Evolutionary conservation across 2,113 vertebrate species (phyloP), one percentile per base, ranked within the genome.

Genomic region (Pygoscelis adeliae): DNA sequence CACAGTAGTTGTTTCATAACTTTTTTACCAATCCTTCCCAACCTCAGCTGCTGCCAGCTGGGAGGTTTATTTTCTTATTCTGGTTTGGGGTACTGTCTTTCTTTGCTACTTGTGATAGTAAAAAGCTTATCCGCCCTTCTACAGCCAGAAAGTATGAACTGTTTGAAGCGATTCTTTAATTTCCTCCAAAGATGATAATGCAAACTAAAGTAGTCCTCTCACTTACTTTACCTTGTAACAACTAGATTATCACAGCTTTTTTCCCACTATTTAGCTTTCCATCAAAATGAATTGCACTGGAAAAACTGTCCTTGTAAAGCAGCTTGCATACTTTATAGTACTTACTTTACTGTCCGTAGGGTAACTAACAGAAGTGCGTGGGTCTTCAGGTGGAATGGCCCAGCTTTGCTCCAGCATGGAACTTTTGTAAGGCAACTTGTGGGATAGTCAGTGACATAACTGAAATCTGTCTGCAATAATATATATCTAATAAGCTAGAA

Each of bases 41-140:
- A 82, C 42, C 56, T 87, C 66, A 83, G 67, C 44, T 92, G 63
- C 59, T 3, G 1, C 83, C 91, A 80, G 56, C 93, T 93, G 91
- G 40, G 89, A 91, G 14, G 62, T 93, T 96, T 96, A 71, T 93
- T 95, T 97, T 96, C 81, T 89, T 96, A 30, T 79, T 87, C 73
- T 63, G 84, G 65, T 94, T 84, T 93, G 81, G 81, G 52, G 93
- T 94, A 91, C 89, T 89, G 69, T 61, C 65, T 89, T 63, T 50
- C 47, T 74, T 71, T 81, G 55, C 85, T 95, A 49, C 65, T 90
- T 87, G 47, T 82, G 29, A 81, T 32, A 87, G 63, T 8, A 72
- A 86, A 93, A 87, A 62, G 3, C 50, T 77, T 92, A 66, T 32
- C 49, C 83, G 66, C 38, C 22, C 32, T 62, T 66, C 42, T 34